Evolutionary conservation across 2,888 invertebrate species (phyloP).

Genomic region (Macropis europaea): DNA sequence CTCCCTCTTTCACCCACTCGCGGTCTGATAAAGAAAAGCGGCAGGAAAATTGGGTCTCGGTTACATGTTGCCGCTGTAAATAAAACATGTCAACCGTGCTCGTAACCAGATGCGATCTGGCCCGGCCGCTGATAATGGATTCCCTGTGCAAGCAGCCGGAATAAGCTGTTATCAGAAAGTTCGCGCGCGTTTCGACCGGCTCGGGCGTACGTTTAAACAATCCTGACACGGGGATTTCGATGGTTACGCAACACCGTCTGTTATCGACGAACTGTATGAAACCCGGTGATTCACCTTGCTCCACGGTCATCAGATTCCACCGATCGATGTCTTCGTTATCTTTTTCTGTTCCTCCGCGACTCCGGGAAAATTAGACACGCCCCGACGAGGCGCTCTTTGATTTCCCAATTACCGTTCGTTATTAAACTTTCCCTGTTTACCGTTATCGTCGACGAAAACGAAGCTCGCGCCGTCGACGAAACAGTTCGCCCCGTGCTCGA

Average conservation of each 20-base stretch:
- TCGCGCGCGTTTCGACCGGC: neutral
- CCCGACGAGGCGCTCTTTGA: no score
- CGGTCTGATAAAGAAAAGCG: neutral
- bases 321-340: no score
- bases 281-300: no score
- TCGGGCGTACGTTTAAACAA: neutral
- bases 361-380: no score
- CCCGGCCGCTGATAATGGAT: constrained; percentile 22
- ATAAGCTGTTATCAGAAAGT: constrained; percentile 30
- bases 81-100: constrained; percentile 25
- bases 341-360: no score
- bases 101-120: constrained; percentile 33
- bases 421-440: no score
- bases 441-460: no score
- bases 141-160: constrained; percentile 11
- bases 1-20: neutral
- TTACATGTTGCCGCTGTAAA: constrained; percentile 21
- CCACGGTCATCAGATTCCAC: no score
- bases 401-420: no score
- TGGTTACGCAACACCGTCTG: constrained; percentile 1
- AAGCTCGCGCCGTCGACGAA: no score
- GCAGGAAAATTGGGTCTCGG: constrained; percentile 25
- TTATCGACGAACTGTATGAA: constrained; percentile 5
- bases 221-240: neutral
- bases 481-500: no score